Evolutionary conservation across 2,797 vertebrate species (phyloP).

Genomic region (Podarcis siculus): DNA sequence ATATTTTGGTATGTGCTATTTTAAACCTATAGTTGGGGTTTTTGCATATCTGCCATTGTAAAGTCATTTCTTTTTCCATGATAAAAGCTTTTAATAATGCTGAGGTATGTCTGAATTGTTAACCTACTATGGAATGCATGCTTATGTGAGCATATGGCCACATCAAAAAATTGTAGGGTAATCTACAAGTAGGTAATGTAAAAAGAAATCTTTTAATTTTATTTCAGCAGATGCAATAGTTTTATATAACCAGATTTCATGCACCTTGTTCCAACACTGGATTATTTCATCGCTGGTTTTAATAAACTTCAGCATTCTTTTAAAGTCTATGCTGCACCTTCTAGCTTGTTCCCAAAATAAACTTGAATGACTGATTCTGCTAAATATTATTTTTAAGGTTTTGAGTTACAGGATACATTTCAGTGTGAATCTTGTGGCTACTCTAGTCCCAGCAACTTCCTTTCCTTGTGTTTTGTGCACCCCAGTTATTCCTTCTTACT

Average conservation of each 20-base stretch:
- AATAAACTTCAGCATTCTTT: background rate
- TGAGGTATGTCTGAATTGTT: background rate
- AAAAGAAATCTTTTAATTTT: background rate
- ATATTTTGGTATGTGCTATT: background rate
- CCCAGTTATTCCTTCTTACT: background rate
- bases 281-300: constrained; percentile 7
- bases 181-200: background rate
- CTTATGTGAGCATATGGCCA: background rate
- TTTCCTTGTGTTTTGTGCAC: background rate
- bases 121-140: background rate
- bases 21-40: background rate
- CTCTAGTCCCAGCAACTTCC: background rate
- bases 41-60: background rate
- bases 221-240: background rate
- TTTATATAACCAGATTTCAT: background rate
- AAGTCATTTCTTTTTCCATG: background rate
- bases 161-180: background rate
- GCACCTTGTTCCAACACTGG: background rate
- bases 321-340: background rate
- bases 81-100: background rate
- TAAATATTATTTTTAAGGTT: background rate
- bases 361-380: background rate
- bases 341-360: background rate
- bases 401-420: too few species aligned
- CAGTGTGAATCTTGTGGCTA: background rate